Evolutionary conservation across 2,797 vertebrate genomes (phyloP).

Genomic region (Paramormyrops hopkinsi): DNA sequence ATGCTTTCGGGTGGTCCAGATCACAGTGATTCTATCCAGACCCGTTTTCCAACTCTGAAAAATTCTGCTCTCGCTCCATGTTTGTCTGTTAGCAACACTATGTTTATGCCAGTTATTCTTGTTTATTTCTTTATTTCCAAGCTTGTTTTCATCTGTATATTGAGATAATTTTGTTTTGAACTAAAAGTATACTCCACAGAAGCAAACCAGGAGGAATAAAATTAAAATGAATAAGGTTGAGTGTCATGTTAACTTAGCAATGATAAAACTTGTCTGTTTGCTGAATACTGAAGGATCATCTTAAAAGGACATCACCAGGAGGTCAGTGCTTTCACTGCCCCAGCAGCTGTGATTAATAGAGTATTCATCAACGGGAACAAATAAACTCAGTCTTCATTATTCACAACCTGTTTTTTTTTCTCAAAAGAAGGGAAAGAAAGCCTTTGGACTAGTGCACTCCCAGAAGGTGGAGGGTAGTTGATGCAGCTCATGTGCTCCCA

Average conservation of each 20-base stretch:
- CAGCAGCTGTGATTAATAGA: conserved; percentile 2
- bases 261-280: neutral
- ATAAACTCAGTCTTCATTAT: neutral
- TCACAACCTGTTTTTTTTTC: neutral
- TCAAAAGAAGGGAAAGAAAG: neutral
- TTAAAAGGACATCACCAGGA: neutral
- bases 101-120: conserved; percentile 8
- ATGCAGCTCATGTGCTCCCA: neutral
- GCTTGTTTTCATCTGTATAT: neutral
- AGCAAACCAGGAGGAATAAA: neutral
- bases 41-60: neutral
- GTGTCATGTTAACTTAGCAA: neutral
- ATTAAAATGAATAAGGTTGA: neutral
- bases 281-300: neutral
- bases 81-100: neutral
- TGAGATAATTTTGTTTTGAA: neutral
- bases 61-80: neutral
- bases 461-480: neutral
- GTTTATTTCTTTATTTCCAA: neutral
- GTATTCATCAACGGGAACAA: neutral
- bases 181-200: neutral
- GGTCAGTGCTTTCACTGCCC: neutral
- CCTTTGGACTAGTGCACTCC: neutral
- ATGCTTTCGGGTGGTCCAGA: neutral
- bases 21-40: conserved; percentile 7